These are phyloP conservation scores for Tautogolabrus adspersus DNA, from an alignment of 2,113 vertebrate species.

Conservation along the genomic window DNA sequence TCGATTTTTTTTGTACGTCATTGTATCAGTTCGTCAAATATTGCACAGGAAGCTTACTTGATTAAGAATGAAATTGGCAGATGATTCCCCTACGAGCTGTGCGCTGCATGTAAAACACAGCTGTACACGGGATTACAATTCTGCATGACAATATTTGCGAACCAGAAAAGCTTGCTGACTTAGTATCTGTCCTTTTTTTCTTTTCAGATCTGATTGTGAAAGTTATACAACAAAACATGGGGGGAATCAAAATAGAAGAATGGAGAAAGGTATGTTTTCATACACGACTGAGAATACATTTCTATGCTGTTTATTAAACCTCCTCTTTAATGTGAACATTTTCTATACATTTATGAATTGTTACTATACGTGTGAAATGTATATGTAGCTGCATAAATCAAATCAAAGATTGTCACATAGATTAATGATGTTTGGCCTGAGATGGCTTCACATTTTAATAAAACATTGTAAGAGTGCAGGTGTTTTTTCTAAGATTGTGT, in stretches of 20 bases:
- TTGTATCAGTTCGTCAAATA: background rate
- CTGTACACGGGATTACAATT: background rate
- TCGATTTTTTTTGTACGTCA: conserved; percentile 24
- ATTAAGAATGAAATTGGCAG: background rate
- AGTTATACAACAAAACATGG: conserved; percentile 82
- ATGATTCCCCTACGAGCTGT: background rate
- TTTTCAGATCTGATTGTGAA: conserved; percentile 79
- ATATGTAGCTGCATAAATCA: background rate
- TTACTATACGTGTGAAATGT: background rate
- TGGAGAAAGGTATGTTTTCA: conserved; percentile 78
- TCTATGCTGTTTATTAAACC: no score
- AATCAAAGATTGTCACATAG: background rate
- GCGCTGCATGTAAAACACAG: conserved; percentile 6
- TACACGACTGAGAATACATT: no score
- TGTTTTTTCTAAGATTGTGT: no score
- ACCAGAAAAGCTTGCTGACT: background rate
- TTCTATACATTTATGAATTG: background rate
- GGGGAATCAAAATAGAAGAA: conserved; percentile 80
- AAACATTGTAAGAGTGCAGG: no score
- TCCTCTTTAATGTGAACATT: no score
- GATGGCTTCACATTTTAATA: no score
- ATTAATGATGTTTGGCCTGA: no score
- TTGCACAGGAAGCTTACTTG: background rate
- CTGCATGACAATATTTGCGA: background rate
- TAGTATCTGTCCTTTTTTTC: conserved; percentile 7